Percentiles rank a stretch among this genome's conserved stretches.
phyloP scores from a whole-genome alignment of 2,113 vertebrate genomes.

The Rostratula benghalensis region DNA sequence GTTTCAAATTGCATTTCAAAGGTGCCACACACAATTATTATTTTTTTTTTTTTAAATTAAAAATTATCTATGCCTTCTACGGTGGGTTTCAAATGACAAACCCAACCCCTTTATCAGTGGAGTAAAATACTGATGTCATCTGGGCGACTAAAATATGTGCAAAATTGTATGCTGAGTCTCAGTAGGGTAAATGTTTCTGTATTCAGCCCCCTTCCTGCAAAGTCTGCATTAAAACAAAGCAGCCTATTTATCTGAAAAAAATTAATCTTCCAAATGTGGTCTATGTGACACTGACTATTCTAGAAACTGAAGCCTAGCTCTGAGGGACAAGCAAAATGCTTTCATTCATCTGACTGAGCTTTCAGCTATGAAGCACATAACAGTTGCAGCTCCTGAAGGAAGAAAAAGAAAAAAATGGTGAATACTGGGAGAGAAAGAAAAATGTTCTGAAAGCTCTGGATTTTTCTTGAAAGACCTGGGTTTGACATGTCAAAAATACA shows the following conservation, averaged over 20 bases:
- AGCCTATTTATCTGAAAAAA: background rate
- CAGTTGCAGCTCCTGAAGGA: background rate
- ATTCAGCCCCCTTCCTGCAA: background rate
- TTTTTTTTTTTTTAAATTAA: background rate
- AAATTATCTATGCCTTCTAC: background rate
- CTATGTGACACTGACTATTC: background rate
- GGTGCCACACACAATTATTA: fast-evolving
- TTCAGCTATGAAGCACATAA: background rate
- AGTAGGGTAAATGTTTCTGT: background rate
- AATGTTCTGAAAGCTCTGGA: background rate
- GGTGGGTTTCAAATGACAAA: background rate
- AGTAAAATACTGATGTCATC: fast-evolving
- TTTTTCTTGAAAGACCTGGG: background rate
- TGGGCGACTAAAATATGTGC: background rate
- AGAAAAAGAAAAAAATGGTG: background rate
- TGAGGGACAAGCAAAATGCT: background rate
- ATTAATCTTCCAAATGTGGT: background rate
- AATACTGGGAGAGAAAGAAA: background rate
- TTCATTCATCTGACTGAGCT: background rate
- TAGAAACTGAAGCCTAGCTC: background rate
- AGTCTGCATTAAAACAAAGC: background rate
- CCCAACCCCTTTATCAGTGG: background rate
- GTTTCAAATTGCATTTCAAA: background rate
- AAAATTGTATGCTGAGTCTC: background rate
- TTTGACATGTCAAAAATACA: background rate